Evolutionary conservation across 1,140 invertebrate species (phyloP), one percentile per base, ranked within the genome.

Genomic region (Drosophila ficusphila): DNA sequence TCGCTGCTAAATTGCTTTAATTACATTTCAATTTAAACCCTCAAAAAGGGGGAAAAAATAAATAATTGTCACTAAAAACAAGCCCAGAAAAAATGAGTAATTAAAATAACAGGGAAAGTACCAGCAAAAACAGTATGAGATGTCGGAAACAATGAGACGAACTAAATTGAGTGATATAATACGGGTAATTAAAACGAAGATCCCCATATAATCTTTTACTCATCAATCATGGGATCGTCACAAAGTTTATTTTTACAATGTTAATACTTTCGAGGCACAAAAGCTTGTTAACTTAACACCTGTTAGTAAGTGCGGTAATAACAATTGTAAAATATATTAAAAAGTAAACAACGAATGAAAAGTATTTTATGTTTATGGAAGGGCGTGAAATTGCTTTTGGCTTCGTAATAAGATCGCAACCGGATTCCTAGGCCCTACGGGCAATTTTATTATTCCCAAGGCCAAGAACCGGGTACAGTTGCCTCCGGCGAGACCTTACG

Each of bases 1-100:
- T 36, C 27, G 34, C 34, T n/a, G 11, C 16, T 2, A 54, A 73
- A 49, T 73, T 73, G 47, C 48, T 73, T 54, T 64, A 73, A 73
- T 64, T 64, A 64, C 33, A 62, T 42, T 36, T 64, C 23, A 54
- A 29, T 73, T 73, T 8, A 12, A 34, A 19, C 11, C 44, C 18
- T 27, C 29, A 68, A 70, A 54, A 47, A 48, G 6, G 23, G 23
- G 36, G 25, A 14, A 27, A 46, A 46, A 48, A 44, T 19, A 70
- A 47, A 27, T 41, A 48, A 64, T 39, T 51, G 4, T 29, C 9
- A 21, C 18, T 8, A 5, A 21, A 8, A 21, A 31, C 25, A 67
- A 54, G 29, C 31, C 19, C 38, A 48, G 38, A 29, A 11, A 49
- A 47, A 27, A n/a, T 39, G 14, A 53, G 57, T 54, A 73, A 73